A percentile compares a stretch with the other conserved stretches of the same genome.
Evolutionary conservation across 2,113 vertebrate genomes (phyloP).

Genomic region (Rhinichthys klamathensis): DNA sequence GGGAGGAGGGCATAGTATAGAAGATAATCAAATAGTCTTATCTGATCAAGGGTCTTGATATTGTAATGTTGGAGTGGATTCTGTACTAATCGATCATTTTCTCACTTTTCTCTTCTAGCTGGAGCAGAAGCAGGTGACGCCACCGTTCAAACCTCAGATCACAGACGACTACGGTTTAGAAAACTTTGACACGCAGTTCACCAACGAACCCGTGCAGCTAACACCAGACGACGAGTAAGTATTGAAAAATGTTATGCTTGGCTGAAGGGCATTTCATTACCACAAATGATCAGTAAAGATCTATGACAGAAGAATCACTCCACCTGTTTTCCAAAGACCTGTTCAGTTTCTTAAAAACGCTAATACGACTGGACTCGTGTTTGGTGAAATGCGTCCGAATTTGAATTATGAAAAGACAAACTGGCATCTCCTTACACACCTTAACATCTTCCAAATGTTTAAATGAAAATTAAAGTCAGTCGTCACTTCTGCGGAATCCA

Average conservation of each 20-base stretch:
- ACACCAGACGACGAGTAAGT: conserved; percentile 95
- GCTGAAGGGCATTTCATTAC: neutral
- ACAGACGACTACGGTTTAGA: conserved; percentile 95
- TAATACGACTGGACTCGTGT: neutral
- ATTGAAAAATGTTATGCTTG: neutral
- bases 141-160: conserved; percentile 96
- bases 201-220: conserved; percentile 98
- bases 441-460: conserved; percentile 22
- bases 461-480: conserved; percentile 27
- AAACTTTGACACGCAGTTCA: conserved; percentile 99
- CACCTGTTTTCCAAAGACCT: conserved; percentile 21
- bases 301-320: conserved; percentile 6
- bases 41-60: neutral
- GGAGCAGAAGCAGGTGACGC: conserved; percentile 92
- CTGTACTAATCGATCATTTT: neutral
- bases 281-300: neutral
- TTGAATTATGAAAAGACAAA: conserved; percentile 27
- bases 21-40: neutral
- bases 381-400: neutral
- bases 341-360: neutral
- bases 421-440: neutral
- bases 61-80: neutral
- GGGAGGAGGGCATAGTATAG: neutral
- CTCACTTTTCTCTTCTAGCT: conserved; percentile 73
- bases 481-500: conserved; percentile 41